Percentiles rank a stretch among this genome's conserved stretches.
Conservation (phyloP, 2,888 invertebrate species). For the Protophormia terraenovae region DNA sequence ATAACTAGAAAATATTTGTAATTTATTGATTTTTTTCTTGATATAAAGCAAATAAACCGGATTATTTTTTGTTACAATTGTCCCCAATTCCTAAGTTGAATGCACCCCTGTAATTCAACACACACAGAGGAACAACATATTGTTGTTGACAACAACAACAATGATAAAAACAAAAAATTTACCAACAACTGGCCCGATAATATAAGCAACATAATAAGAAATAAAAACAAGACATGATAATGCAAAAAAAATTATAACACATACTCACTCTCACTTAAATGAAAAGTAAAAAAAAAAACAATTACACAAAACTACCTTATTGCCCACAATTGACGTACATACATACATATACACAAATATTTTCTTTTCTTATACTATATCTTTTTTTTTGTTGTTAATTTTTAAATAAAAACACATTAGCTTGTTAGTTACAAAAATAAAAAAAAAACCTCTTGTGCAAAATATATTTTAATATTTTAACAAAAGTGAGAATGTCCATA, state of each 20-base stretch:
- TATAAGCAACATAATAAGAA: slow-evolving; percentile 10
- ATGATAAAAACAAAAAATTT: neutral
- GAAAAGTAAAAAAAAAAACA: neutral
- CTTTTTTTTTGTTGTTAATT: neutral
- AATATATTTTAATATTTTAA: neutral
- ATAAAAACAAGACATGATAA: slow-evolving; percentile 47
- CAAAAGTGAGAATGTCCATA: slow-evolving; percentile 65
- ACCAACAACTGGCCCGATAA: slow-evolving; percentile 20
- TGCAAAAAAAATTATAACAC: slow-evolving; percentile 19
- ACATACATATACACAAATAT: neutral
- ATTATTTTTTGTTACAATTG: slow-evolving; percentile 54
- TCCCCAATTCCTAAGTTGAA: slow-evolving; percentile 64
- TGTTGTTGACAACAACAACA: slow-evolving; percentile 1
- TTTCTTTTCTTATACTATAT: neutral
- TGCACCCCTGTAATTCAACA: slow-evolving; percentile 55
- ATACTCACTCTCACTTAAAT: neutral
- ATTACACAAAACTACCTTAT: neutral
- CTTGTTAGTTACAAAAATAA: neutral
- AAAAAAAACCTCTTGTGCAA: slow-evolving; percentile 65
- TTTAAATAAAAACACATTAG: neutral
- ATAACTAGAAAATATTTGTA: too few species aligned
- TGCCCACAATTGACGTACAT: neutral
- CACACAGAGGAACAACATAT: slow-evolving; percentile 12
- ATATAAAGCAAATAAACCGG: slow-evolving; percentile 50
- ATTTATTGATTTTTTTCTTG: slow-evolving; percentile 55